Evolutionary conservation across 2,888 invertebrate species (phyloP).

Genomic region (Lepetodrilus schrolli): DNA sequence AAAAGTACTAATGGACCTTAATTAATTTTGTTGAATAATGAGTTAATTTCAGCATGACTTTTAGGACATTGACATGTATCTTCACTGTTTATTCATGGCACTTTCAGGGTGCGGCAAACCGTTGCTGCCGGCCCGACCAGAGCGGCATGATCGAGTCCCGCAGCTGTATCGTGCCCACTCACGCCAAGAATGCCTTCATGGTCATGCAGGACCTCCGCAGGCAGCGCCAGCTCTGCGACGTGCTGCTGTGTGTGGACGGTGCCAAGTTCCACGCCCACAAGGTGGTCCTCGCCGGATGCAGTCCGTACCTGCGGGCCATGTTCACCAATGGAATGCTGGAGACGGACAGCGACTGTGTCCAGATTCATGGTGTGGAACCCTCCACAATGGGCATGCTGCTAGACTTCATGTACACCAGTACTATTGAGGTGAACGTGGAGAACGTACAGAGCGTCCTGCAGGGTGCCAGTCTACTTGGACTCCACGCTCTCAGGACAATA

Average conservation of each 20-base stretch:
- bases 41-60: no score
- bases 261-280: slow-evolving; percentile 70
- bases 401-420: slow-evolving; percentile 72
- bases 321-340: slow-evolving; percentile 74
- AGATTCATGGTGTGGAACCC: slow-evolving; percentile 69
- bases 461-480: slow-evolving; percentile 69
- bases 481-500: slow-evolving; percentile 62
- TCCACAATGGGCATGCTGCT: slow-evolving; percentile 67
- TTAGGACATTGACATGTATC: no score
- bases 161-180: slow-evolving; percentile 65
- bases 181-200: slow-evolving; percentile 65
- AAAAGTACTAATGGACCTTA: no score
- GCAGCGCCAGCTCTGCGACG: slow-evolving; percentile 67
- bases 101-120: no score
- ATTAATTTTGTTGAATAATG: no score
- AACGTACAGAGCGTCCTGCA: slow-evolving; percentile 72
- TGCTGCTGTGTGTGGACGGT: slow-evolving; percentile 65
- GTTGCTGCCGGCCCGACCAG: not conserved
- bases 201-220: slow-evolving; percentile 71
- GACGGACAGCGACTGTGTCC: slow-evolving; percentile 64
- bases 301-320: slow-evolving; percentile 73
- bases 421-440: slow-evolving; percentile 67
- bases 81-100: no score
- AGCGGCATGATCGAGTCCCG: slow-evolving; percentile 68
- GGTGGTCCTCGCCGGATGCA: slow-evolving; percentile 71